Conservation (phyloP, 2,888 invertebrate species). For the Hemaris fuciformis region DNA sequence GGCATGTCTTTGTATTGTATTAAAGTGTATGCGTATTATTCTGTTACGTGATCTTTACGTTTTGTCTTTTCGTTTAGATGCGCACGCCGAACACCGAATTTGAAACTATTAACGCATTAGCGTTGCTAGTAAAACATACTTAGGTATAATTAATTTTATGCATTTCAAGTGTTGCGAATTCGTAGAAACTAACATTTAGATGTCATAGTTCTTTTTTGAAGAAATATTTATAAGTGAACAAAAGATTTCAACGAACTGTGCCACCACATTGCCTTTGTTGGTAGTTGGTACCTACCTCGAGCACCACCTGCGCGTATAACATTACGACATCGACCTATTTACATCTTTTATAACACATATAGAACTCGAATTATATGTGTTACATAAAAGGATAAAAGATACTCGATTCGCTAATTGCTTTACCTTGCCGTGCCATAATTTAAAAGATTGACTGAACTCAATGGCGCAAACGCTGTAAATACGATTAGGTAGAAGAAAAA, state of each 20-base stretch:
- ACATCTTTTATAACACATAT: not conserved
- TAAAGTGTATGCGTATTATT: constrained; percentile 9
- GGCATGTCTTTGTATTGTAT: constrained; percentile 1
- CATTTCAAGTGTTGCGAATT: not conserved
- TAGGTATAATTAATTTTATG: constrained; percentile 12
- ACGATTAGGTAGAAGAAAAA: constrained; percentile 24
- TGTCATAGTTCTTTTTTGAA: not conserved
- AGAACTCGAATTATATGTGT: not conserved
- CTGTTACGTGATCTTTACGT: not conserved
- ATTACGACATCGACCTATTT: not conserved
- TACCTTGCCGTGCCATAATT: not conserved
- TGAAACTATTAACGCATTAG: not conserved
- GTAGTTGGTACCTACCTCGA: not conserved
- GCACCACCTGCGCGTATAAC: not conserved
- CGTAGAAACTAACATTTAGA: not conserved
- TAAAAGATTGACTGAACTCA: constrained; percentile 1
- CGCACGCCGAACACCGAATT: not conserved
- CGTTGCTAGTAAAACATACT: constrained; percentile 22
- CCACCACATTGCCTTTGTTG: constrained; percentile 27
- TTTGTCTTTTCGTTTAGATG: not conserved
- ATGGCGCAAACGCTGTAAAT: not conserved
- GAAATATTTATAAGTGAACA: constrained; percentile 26
- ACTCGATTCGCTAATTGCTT: not conserved
- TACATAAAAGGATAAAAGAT: not conserved
- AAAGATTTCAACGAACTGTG: constrained; percentile 65